Base-by-base conservation (phyloP, 1,140 invertebrate species). In the Drosophila jambulina region DNA sequence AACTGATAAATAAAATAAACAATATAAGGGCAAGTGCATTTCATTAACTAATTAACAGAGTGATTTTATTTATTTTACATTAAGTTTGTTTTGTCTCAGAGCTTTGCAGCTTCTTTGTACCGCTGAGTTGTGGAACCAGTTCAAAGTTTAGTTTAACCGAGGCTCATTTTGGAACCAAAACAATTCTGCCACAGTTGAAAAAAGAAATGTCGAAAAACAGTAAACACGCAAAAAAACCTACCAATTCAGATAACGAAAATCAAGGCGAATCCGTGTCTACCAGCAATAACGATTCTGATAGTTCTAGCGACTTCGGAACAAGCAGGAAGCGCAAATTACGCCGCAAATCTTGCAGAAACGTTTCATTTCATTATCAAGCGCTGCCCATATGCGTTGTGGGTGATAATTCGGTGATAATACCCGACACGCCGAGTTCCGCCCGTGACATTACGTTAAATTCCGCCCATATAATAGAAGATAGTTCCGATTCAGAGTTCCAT, bases 401-500 rank as follows among this genome's bases (percentile, higher is more conserved):
- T 13, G 46, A 59, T 4, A 53, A 53, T n/a, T 36, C 64, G 2
- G 53, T 10, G 1, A n/a, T 27, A 48, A 42, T 48, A 40, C 12
- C 38, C 5, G 32, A 51, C 5, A 45, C 29, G 17, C 19, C 61
- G 9, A 58, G 63, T 42, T 75, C 72, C 7, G 27, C 53, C 8
- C 74, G 80, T 2, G 77, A 88, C 48, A 36, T 87, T 10, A 81
- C 74, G 9, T 46, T 87, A 15, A 53, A 38, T 0, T 49, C 63
- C 9, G 45, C 78, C 2, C 85, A 80, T 25, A 58, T 78, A 19
- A 78, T 88, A 48, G 69, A 68, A 3, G 85, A 88, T 23, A 69
- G 58, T n/a, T 75, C 77, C 38, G 84, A 88, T 12, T 64, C 85
- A 0, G 85, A 88, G 17, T 68, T 65, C 9, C 67, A 90, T 38